Evolutionary conservation across 2,888 invertebrate species (phyloP), one percentile per base, ranked within the genome.

Genomic region (Campaea margaritaria): DNA sequence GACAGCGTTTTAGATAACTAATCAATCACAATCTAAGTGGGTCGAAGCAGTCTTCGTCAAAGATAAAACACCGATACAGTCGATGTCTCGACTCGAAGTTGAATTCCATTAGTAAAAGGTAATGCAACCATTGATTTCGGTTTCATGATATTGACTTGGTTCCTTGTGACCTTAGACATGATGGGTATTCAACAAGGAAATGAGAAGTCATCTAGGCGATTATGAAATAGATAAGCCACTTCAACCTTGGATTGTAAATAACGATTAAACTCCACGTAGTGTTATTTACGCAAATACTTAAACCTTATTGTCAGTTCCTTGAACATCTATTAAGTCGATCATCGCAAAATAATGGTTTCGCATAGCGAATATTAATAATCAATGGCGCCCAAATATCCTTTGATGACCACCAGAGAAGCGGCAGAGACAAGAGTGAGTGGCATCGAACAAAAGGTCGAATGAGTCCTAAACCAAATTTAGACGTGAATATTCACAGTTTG

Each of bases 21-120:
- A 67, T 69, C 69, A 61, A 67, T 69, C 65, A 65, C 55, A 61
- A 63, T 66, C 62, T 61, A 51, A 53, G 57, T 67, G 52, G 64
- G 65, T 59, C 60, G 62, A 56, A 46, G 52, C 42, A 15, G 53
- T 62, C 60, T 62, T 64, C 50, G 52, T 58, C 59, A 42, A 15
- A 28, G 46, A 65, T 62, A 55, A 34, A 51, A 56, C 38, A 42
- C 9, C 15, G 47, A 42, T 56, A 49, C 41, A 57, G 21, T 21
- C 21, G 21, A 21, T 3, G 21, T 21, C 21, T 21, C 21, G 54
- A 57, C 48, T 39, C 36, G 36, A 46, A 27, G 28, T 11, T 2
- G 7, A 31, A 46, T 11, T 12, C 13, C 36, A 12, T 36, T 36
- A n/a, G 31, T 34, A 31, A 34, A 46, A 31, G 31, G 16, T 21